Evolutionary conservation across 2,888 invertebrate species (phyloP), one percentile per base, ranked within the genome.

Genomic region (Hyalella azteca): DNA sequence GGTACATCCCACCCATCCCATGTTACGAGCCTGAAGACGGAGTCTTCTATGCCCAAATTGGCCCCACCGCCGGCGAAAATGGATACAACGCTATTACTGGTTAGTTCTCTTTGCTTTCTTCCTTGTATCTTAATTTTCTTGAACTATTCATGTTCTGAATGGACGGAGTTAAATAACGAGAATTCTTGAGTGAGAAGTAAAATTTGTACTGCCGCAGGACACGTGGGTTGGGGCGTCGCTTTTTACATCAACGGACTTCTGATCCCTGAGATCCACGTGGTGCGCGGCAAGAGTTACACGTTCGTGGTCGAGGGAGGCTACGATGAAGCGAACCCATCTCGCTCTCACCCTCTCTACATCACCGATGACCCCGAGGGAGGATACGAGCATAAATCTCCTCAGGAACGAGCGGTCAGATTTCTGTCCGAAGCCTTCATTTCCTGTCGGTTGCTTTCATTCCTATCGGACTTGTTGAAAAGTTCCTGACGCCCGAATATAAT

Each of bases 341-440:
- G 92, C 85, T 95, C 94, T 88, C 96, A 97, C 89, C 96, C 96
- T 54, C 95, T 97, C 90, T 89, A 89, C 89, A 96, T 97, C 86
- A 95, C 96, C 48, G 94, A 96, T 87, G 96, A 96, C 88, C 92
- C 95, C 0, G 90, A 95, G n/a, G 96, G 96, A 48, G 96, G 96
- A 1, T 96, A 93, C 88, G 92, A 92, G 86, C 93, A 95, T 88
- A 95, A 95, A 88, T 92, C 92, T 0, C 91, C 93, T 0, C 93
- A 93, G 85, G 95, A 96, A 88, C 93, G 91, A 88, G 90, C 92
- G 90, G 95, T 95, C 87, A 87, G 88, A n/a, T n/a, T n/a, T n/a
- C n/a, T n/a, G n/a, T n/a, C n/a, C n/a, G n/a, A n/a, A n/a, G n/a
- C n/a, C n/a, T n/a, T n/a, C n/a, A n/a, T n/a, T n/a, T n/a, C n/a